phyloP scores from a whole-genome alignment of 1,140 invertebrate genomes.

The Maconellicoccus hirsutus region DNA sequence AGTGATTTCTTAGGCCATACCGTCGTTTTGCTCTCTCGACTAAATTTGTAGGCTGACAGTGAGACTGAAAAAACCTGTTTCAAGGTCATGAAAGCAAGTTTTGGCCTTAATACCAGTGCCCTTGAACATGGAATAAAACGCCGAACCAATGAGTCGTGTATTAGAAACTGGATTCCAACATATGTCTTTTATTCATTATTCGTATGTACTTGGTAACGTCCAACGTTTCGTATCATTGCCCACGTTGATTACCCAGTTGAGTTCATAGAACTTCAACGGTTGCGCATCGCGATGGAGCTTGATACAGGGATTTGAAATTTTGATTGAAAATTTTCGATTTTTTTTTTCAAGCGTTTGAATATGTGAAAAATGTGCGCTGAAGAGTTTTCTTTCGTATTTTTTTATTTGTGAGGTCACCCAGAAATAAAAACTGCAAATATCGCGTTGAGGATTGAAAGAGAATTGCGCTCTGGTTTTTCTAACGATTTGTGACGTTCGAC shows the following conservation, averaged over 20 bases:
- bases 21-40: neutral
- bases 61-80: constrained; percentile 2
- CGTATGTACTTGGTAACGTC: neutral
- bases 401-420: too few species aligned
- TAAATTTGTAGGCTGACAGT: neutral
- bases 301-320: too few species aligned
- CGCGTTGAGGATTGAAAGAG: too few species aligned
- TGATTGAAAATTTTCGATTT: too few species aligned
- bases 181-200: neutral
- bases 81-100: constrained; percentile 16
- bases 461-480: too few species aligned
- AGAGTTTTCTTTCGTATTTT: too few species aligned
- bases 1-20: neutral
- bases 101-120: constrained; percentile 9
- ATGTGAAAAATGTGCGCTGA: too few species aligned
- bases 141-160: constrained; percentile 11
- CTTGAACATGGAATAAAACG: neutral
- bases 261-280: constrained; percentile 12
- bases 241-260: neutral
- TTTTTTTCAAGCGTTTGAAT: too few species aligned
- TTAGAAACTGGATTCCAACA: constrained; percentile 12
- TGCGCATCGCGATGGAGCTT: too few species aligned
- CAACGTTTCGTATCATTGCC: constrained; percentile 17
- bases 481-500: too few species aligned
- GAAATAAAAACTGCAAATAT: too few species aligned